phyloP scores from a whole-genome alignment of 2,797 vertebrate genomes.

The Valencia hispanica region DNA sequence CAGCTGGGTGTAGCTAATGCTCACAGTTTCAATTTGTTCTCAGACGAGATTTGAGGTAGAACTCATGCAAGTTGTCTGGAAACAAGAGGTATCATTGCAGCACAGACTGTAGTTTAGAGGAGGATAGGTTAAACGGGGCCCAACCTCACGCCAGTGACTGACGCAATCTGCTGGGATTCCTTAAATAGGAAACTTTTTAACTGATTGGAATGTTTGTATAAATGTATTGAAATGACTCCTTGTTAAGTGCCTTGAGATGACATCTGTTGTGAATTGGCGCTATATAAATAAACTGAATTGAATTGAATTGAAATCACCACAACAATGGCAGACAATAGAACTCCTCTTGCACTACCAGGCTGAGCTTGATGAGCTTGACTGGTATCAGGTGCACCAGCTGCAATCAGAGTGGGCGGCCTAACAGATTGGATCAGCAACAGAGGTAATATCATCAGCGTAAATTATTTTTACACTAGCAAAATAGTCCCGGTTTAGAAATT shows the following conservation, averaged over 20 bases:
- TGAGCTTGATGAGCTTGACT: neutral
- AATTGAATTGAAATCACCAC: neutral
- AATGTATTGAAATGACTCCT: too few relatives aligned
- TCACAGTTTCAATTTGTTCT: too few relatives aligned
- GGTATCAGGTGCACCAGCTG: neutral
- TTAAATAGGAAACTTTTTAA: too few relatives aligned
- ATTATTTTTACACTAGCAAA: neutral
- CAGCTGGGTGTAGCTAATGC: too few relatives aligned
- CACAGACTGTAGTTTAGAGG: too few relatives aligned
- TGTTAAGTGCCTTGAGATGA: too few relatives aligned
- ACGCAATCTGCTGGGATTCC: too few relatives aligned
- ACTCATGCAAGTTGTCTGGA: neutral
- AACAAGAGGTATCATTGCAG: neutral
- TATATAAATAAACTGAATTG: too few relatives aligned
- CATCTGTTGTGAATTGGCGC: too few relatives aligned
- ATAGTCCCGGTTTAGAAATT: neutral
- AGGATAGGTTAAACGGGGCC: too few relatives aligned
- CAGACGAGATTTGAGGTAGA: neutral
- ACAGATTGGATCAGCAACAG: neutral
- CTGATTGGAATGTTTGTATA: too few relatives aligned
- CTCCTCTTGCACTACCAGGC: neutral
- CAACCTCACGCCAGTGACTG: too few relatives aligned
- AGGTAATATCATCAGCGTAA: neutral
- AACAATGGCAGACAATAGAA: neutral
- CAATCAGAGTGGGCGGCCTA: neutral